Base-by-base conservation (phyloP, 2,888 invertebrate species). In the Zonitis immaculata region DNA sequence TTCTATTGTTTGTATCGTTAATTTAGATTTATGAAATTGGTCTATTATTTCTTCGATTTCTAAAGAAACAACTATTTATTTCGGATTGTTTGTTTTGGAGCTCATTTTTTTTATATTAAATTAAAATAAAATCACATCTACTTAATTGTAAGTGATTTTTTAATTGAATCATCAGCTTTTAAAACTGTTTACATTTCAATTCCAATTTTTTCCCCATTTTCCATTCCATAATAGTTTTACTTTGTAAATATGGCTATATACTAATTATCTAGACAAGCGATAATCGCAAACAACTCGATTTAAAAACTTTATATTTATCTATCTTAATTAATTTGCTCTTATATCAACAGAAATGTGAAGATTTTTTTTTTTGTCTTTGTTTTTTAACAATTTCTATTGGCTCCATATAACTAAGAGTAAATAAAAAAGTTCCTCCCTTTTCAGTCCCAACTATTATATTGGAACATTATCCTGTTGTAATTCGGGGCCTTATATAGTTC, bases 381-480 rank as follows among this genome's bases (percentile, higher is more conserved):
- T 16, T 16, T 35, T 35, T 3, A n/a, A 32, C 32, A 14, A n/a
- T n/a, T n/a, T n/a, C n/a, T n/a, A n/a, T n/a, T n/a, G n/a, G n/a
- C n/a, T n/a, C n/a, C n/a, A n/a, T n/a, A n/a, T n/a, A n/a, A n/a
- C n/a, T n/a, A n/a, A n/a, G n/a, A n/a, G n/a, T n/a, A 18, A 35
- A 35, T 32, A 35, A 18, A 27, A 7, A 35, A 35, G 35, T 16
- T 16, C 6, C 2, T 18, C 6, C 35, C 35, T 3, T 1, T 0
- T 9, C n/a, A n/a, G n/a, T n/a, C n/a, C 35, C 35, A 11, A 18
- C 35, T 9, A 11, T 35, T 9, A 35, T 35, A 35, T 53, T 42
- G 35, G 43, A 48, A 55, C 51, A 49, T 55, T 51, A 55, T 44
- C 44, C 45, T 45, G 51, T 18, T 51, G 51, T 55, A 55, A 56